Conservation (phyloP, 2,797 vertebrate genomes). For the Alcedo atthis region DNA sequence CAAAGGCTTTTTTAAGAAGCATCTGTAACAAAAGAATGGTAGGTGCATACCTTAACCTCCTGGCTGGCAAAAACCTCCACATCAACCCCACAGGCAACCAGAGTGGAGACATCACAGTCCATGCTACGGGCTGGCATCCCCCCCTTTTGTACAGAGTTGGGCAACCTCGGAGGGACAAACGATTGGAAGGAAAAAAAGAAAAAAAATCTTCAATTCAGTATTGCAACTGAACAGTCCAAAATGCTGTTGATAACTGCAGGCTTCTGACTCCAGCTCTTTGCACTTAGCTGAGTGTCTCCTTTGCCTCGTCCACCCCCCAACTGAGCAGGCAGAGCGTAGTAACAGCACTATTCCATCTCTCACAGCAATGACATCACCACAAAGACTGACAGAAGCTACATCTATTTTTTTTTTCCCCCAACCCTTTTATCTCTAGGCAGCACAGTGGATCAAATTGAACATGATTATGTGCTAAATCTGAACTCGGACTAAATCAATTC, state of each 20-base stretch:
- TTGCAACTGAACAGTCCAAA: conserved; percentile 19
- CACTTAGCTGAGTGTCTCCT: conserved; percentile 48
- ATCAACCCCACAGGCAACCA: conserved; percentile 86
- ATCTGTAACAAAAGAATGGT: conserved; percentile 24
- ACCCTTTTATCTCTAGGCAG: conserved; percentile 82
- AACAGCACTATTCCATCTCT: conserved; percentile 65
- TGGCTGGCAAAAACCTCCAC: conserved; percentile 85
- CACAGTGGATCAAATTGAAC: conserved; percentile 82
- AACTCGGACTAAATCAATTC: conserved; percentile 81
- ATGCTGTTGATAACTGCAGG: not conserved
- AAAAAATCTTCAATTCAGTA: conserved; percentile 12
- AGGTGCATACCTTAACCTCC: conserved; percentile 83
- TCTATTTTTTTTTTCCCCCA: conserved; percentile 37
- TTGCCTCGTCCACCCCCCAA: conserved; percentile 56
- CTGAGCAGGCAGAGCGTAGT: conserved; percentile 70
- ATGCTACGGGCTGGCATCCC: conserved; percentile 86
- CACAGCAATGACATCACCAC: conserved; percentile 85
- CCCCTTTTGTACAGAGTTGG: conserved; percentile 59
- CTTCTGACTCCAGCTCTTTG: conserved; percentile 39
- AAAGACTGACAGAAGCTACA: conserved; percentile 78
- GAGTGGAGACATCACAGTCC: conserved; percentile 85
- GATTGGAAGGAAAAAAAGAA: not conserved
- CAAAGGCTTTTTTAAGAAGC: conserved; percentile 51
- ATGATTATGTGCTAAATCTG: conserved; percentile 84
- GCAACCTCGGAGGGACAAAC: conserved; percentile 43